Evolutionary conservation across 2,888 invertebrate species (phyloP).

Genomic region (Nemapogon koenigi): DNA sequence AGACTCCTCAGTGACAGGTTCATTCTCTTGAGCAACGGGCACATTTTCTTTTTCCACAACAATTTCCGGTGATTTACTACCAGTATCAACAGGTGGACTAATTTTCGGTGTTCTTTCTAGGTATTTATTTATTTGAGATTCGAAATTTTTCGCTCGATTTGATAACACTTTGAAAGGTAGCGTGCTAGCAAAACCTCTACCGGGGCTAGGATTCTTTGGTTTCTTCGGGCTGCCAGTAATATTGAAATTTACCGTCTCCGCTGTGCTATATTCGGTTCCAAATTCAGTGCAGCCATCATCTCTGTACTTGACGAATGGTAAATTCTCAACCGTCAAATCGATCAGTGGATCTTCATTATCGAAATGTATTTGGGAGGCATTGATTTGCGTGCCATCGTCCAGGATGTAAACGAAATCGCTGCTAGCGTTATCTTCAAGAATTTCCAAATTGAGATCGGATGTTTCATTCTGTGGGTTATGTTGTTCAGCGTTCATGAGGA

Average conservation of each 20-base stretch:
- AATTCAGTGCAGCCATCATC: constrained; percentile 24
- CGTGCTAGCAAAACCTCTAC: constrained; percentile 37
- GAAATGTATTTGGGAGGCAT: constrained; percentile 55
- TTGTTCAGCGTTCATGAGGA: constrained; percentile 38
- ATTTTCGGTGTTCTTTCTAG: constrained; percentile 27
- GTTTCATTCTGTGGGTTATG: constrained; percentile 18
- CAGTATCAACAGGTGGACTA: not conserved
- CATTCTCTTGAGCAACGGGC: not conserved
- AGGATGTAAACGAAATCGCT: constrained; percentile 40
- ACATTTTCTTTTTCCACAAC: not conserved
- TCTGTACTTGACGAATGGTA: constrained; percentile 38
- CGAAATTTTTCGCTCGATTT: constrained; percentile 41
- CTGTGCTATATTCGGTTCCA: constrained; percentile 24
- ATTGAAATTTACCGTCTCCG: constrained; percentile 6
- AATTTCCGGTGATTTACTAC: not conserved
- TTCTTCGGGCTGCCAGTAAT: not conserved
- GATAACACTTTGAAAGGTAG: constrained; percentile 48
- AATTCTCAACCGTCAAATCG: constrained; percentile 41
- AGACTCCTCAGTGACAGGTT: not conserved
- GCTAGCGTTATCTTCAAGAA: constrained; percentile 22
- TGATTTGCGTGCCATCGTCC: constrained; percentile 52
- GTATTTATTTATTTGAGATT: constrained; percentile 46
- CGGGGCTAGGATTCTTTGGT: constrained; percentile 30
- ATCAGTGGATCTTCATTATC: constrained; percentile 48
- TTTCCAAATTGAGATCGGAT: constrained; percentile 23